phyloP scores from a whole-genome alignment of 2,888 invertebrate genomes.

The Crepidodera aurea region DNA sequence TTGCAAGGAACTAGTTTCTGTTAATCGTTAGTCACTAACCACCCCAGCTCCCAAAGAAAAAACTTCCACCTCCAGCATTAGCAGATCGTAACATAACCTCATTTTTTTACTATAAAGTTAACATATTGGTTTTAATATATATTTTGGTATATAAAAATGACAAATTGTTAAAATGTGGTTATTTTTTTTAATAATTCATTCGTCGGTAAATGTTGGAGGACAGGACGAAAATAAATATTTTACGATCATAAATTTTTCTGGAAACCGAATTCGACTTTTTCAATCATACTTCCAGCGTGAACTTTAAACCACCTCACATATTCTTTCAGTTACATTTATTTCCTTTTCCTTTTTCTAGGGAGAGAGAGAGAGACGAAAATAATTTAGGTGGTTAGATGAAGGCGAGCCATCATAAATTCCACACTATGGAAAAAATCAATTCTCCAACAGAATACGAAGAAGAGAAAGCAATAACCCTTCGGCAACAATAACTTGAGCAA shows the following conservation, averaged over 20 bases:
- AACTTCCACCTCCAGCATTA: too few species aligned
- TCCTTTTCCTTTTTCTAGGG: background rate
- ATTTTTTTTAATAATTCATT: too few species aligned
- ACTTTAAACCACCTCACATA: background rate
- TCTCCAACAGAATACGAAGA: background rate
- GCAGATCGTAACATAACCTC: too few species aligned
- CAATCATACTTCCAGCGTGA: background rate
- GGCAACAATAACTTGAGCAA: slow-evolving; percentile 24
- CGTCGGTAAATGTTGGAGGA: too few species aligned
- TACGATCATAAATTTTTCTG: background rate
- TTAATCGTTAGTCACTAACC: too few species aligned
- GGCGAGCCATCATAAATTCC: slow-evolving; percentile 23
- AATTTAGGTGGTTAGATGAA: background rate
- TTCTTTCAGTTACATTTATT: background rate
- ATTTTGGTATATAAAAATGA: too few species aligned
- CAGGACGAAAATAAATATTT: too few species aligned
- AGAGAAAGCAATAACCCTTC: slow-evolving; percentile 22
- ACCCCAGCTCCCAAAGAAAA: too few species aligned
- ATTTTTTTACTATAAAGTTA: too few species aligned
- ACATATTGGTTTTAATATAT: too few species aligned
- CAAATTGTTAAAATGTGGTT: too few species aligned
- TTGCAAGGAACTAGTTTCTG: too few species aligned
- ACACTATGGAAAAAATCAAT: slow-evolving; percentile 13
- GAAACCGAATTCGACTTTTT: background rate
- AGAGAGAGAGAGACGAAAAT: background rate